These are phyloP conservation scores for Panzeria rudis DNA, from an alignment of 2,888 invertebrate species.

Conservation along the genomic window DNA sequence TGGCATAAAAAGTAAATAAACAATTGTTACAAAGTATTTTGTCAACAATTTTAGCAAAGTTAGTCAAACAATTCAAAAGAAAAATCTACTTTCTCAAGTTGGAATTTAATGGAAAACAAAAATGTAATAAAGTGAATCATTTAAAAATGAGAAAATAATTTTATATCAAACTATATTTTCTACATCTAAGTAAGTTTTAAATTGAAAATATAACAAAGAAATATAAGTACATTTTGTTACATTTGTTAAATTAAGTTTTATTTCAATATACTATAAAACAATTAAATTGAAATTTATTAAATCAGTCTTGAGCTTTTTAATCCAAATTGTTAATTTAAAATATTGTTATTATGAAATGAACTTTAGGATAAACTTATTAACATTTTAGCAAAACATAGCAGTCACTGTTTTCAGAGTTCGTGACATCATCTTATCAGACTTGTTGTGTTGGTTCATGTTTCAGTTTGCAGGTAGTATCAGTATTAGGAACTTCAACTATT, in stretches of 20 bases:
- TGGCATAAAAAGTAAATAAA: slow-evolving; percentile 75
- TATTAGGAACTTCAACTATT: too few species aligned
- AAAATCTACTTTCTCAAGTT: slow-evolving; percentile 61
- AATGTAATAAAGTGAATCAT: slow-evolving; percentile 45
- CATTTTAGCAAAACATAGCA: too few species aligned
- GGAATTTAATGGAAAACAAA: slow-evolving; percentile 64
- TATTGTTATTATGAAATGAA: too few species aligned
- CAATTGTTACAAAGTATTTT: slow-evolving; percentile 76
- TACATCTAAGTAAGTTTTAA: slow-evolving; percentile 9
- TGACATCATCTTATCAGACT: too few species aligned
- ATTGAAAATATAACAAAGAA: not conserved
- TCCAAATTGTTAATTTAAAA: too few species aligned
- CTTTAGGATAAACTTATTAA: too few species aligned
- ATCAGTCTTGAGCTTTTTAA: too few species aligned
- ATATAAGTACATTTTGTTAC: not conserved
- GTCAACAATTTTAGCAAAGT: slow-evolving; percentile 74
- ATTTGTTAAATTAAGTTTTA: not conserved
- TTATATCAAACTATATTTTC: slow-evolving; percentile 33
- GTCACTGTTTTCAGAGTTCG: too few species aligned
- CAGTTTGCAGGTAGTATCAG: too few species aligned
- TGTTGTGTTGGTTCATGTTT: too few species aligned
- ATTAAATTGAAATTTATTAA: not conserved
- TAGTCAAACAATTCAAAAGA: slow-evolving; percentile 70
- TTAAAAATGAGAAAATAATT: slow-evolving; percentile 54
- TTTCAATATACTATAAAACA: not conserved